phyloP scores from a whole-genome alignment of 2,113 vertebrate genomes.

The Neodon shergylaensis region DNA sequence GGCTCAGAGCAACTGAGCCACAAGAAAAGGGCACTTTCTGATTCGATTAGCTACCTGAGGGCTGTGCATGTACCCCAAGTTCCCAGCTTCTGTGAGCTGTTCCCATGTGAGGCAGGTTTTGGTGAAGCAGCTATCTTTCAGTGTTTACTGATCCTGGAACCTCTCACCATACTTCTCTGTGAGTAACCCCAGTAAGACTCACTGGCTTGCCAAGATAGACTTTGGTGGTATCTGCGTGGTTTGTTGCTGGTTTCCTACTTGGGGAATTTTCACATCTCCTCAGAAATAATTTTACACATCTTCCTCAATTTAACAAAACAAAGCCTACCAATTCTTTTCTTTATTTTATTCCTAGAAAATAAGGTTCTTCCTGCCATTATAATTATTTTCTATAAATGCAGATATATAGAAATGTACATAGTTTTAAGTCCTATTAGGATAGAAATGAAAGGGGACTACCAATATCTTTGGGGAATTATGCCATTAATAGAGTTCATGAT shows the following conservation, averaged over 20 bases:
- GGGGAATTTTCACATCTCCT: not conserved
- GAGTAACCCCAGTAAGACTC: not conserved
- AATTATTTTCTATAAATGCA: constrained; percentile 25
- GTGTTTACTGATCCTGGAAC: not conserved
- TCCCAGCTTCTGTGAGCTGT: not conserved
- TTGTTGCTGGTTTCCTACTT: not conserved
- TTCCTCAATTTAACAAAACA: not conserved
- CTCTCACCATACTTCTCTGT: not conserved
- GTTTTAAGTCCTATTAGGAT: not conserved
- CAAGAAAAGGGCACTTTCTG: not conserved
- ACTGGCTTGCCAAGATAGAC: not conserved
- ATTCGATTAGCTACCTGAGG: not conserved
- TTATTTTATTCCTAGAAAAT: constrained; percentile 11
- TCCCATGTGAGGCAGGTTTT: not conserved
- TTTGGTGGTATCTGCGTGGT: not conserved
- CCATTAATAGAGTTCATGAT: not conserved
- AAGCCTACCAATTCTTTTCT: not conserved
- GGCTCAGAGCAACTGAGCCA: not conserved
- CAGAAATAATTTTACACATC: not conserved
- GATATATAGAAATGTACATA: not conserved
- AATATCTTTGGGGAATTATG: not conserved
- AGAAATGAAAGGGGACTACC: constrained; percentile 8
- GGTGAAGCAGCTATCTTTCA: not conserved
- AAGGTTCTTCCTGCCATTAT: not conserved
- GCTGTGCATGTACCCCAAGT: not conserved